These are phyloP conservation scores for Anastatus disparis DNA, from an alignment of 1,140 invertebrate genomes.

Conservation along the genomic window DNA sequence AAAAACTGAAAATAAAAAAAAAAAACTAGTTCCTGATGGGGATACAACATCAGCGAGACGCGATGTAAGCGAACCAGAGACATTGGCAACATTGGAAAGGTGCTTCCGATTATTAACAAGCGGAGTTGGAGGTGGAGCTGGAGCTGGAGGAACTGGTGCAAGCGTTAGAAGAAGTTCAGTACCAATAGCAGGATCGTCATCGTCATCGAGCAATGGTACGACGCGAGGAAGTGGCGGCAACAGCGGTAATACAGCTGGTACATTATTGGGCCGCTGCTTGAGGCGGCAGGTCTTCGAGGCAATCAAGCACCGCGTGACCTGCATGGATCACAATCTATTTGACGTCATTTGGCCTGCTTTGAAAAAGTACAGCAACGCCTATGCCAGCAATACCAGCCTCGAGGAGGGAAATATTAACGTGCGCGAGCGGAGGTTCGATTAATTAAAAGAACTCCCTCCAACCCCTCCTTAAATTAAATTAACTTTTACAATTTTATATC, in stretches of 20 bases:
- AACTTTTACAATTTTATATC: too few species aligned
- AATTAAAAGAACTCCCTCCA: neutral
- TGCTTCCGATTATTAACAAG: constrained; percentile 77
- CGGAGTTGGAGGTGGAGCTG: constrained; percentile 43
- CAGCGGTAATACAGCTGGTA: constrained; percentile 63
- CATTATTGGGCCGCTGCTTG: constrained; percentile 74
- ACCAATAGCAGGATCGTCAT: constrained; percentile 52
- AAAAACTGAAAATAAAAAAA: too few species aligned
- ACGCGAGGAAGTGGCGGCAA: constrained; percentile 56
- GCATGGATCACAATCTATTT: constrained; percentile 81
- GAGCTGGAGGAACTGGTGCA: constrained; percentile 56
- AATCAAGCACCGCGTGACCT: constrained; percentile 76
- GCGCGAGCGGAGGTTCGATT: constrained; percentile 36
- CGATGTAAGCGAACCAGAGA: constrained; percentile 74
- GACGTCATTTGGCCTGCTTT: constrained; percentile 85
- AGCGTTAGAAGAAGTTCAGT: constrained; percentile 68
- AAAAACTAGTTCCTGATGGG: constrained; percentile 74
- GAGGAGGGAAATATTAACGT: constrained; percentile 39
- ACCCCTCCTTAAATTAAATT: too few species aligned
- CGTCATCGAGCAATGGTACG: neutral
- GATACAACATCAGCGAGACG: constrained; percentile 78
- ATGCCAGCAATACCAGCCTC: constrained; percentile 48
- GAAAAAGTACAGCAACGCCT: constrained; percentile 73
- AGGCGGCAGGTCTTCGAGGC: constrained; percentile 75
- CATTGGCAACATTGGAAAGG: constrained; percentile 75